These are phyloP conservation scores for Peromyscus melanophrys DNA, from an alignment of 2,797 vertebrate species.

Conservation along the genomic window DNA sequence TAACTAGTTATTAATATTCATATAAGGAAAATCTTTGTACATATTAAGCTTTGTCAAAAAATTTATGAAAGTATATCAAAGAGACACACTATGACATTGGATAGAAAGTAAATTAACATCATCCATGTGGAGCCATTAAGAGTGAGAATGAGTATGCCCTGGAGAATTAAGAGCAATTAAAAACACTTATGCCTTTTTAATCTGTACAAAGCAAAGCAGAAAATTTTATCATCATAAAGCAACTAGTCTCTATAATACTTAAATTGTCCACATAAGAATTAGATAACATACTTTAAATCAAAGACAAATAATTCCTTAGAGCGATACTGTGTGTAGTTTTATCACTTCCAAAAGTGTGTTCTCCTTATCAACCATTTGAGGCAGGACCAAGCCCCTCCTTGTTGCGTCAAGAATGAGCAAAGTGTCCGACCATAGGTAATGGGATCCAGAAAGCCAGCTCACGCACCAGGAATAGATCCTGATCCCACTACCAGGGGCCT, in stretches of 20 bases:
- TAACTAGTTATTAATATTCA: slow-evolving; percentile 75
- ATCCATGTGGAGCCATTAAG: slow-evolving; percentile 69
- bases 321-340: not conserved
- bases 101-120: slow-evolving; percentile 74
- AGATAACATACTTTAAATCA: slow-evolving; percentile 47
- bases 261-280: slow-evolving; percentile 72
- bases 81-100: slow-evolving; percentile 59
- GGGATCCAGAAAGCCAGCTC: too few relatives aligned
- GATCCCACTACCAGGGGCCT: too few relatives aligned
- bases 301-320: slow-evolving; percentile 63
- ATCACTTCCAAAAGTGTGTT: slow-evolving; percentile 52
- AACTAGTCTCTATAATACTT: slow-evolving; percentile 68
- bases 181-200: slow-evolving; percentile 75
- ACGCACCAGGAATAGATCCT: too few relatives aligned
- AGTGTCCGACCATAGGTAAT: too few relatives aligned
- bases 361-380: slow-evolving; percentile 8
- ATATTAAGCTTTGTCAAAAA: slow-evolving; percentile 72
- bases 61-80: slow-evolving; percentile 66
- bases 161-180: slow-evolving; percentile 75
- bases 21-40: slow-evolving; percentile 66
- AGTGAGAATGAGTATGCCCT: slow-evolving; percentile 68
- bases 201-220: slow-evolving; percentile 63
- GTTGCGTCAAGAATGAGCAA: too few relatives aligned
- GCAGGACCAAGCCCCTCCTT: too few relatives aligned
- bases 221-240: slow-evolving; percentile 72